Base-by-base conservation (phyloP, 1,140 invertebrate species). In the Centruroides vittatus region DNA sequence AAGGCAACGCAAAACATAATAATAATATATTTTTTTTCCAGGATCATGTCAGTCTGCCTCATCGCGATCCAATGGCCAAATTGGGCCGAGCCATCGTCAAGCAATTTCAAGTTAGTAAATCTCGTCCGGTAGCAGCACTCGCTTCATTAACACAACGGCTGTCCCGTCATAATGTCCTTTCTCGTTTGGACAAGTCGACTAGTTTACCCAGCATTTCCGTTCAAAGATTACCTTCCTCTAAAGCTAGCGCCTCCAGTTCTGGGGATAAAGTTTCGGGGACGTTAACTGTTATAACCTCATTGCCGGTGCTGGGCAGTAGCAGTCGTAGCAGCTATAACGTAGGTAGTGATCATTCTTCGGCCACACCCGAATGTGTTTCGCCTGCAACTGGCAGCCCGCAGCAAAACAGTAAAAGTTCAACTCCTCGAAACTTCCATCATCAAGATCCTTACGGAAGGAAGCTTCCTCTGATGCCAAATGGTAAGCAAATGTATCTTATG, bases 261-360 rank as follows among this genome's bases (percentile, higher is more conserved):
- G 90, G 59, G 80, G 82, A 1, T 85, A 79, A 74, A 73, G 99
- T 49, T 78, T 99, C 0, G 96, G 96, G 2, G 81, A 85, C 61
- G 86, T 98, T 61, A 93, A 98, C 76, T 6, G 41, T 41, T 8
- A 41, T 41, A 5, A 41, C 41, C 5, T 41, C 41, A 8, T 41
- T 41, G 41, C 41, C 41, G 8, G 41, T 41, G 8, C 41, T 41
- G 41, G 41, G 41, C 41, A 41, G 5, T 41, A 41, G 41, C 8
- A 41, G 41, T 41, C 41, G 41, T 6, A 41, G 41, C 8, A 41
- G 41, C 8, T 41, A 41, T 41, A 41, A 41, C 8, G 41, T 41
- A 41, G 41, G 41, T 8, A 41, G 41, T 41, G 41, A 41, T 41
- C 23, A 23, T 23, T 41, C 41, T 6, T 6, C 41, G 8, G 41